Conservation (phyloP, 2,797 vertebrate species). For the Sebastes goodei region DNA sequence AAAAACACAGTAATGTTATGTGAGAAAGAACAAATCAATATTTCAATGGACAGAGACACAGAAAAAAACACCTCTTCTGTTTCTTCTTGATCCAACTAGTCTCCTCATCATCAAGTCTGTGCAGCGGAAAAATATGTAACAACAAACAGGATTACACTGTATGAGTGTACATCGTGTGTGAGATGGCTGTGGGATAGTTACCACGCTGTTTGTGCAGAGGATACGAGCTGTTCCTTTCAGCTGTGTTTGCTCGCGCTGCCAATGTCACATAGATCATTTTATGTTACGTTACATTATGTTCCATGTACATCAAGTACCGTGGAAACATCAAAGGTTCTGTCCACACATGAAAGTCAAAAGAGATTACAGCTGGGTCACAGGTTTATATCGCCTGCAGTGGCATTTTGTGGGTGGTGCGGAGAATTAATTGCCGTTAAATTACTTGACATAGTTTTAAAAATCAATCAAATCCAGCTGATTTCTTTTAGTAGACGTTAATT, state of each 20-base stretch:
- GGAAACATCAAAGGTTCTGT: neutral
- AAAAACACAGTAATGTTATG: neutral
- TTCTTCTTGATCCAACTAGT: neutral
- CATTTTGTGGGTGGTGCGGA: neutral
- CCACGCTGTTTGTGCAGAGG: neutral
- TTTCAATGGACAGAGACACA: neutral
- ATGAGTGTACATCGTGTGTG: neutral
- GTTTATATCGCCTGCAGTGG: neutral
- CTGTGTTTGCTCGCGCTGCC: neutral
- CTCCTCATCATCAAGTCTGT: neutral
- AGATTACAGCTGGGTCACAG: neutral
- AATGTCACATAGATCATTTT: neutral
- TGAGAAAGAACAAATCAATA: neutral
- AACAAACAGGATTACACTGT: slow-evolving; percentile 14
- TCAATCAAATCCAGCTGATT: neutral
- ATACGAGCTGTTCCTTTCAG: neutral
- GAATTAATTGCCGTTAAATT: neutral
- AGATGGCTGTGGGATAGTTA: neutral
- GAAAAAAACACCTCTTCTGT: neutral
- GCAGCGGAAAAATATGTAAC: slow-evolving; percentile 3
- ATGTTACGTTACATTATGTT: neutral
- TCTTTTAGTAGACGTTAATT: neutral
- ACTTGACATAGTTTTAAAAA: neutral
- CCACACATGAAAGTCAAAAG: neutral
- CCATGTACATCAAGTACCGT: neutral